Percentiles rank a stretch among this genome's conserved stretches.
Conservation (phyloP, 2,113 vertebrate genomes). For the Phylloscopus trochiloides region DNA sequence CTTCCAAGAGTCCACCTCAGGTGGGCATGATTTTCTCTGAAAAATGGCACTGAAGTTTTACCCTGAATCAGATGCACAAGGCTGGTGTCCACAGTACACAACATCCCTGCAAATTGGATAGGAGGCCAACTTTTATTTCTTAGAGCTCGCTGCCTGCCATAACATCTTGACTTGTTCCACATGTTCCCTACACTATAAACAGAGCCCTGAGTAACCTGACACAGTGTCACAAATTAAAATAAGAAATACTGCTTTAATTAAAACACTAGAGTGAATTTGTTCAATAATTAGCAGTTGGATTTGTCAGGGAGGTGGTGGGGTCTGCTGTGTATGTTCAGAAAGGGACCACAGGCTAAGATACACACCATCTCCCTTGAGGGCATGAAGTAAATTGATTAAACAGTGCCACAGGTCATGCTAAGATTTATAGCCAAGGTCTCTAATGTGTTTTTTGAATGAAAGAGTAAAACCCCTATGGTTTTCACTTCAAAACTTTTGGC, state of each 20-base stretch:
- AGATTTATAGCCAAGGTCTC: conserved; percentile 27
- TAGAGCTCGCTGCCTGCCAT: neutral
- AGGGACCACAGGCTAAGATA: neutral
- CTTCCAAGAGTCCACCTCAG: neutral
- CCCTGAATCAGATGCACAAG: neutral
- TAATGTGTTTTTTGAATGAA: conserved; percentile 54
- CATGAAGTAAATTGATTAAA: conserved; percentile 26
- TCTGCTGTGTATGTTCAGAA: neutral
- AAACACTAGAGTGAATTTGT: neutral
- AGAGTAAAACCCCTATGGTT: conserved; percentile 7
- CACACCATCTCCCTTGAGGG: neutral
- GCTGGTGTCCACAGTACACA: neutral
- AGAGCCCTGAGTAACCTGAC: neutral
- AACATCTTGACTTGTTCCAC: neutral
- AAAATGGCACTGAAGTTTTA: neutral
- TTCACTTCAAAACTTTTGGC: conserved; percentile 12
- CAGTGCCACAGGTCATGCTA: neutral
- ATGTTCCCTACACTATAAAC: neutral
- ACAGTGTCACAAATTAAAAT: neutral
- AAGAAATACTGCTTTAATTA: conserved; percentile 40
- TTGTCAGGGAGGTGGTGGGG: neutral
- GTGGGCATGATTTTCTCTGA: neutral
- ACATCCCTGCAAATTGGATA: neutral
- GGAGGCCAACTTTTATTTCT: neutral
- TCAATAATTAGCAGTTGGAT: conserved; percentile 3